Base-by-base conservation (phyloP, 2,888 invertebrate genomes). In the Harpalus rufipes region DNA sequence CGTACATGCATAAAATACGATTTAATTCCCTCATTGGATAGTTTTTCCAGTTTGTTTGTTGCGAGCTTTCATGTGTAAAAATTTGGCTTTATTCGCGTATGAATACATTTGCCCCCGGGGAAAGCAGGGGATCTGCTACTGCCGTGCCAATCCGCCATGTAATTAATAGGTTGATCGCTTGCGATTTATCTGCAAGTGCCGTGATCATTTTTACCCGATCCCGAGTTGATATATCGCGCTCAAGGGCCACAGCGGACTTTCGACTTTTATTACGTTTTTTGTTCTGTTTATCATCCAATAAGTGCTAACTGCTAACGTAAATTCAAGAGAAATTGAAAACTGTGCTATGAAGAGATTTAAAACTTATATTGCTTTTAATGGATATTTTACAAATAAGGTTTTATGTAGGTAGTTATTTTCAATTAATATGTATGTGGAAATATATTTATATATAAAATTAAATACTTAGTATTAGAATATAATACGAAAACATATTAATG, bases 1-100 rank as follows among this genome's bases (percentile, higher is more conserved):
- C 6, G 44, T 12, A 51, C 44, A 51, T 51, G 44, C 12, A 51
- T 51, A 51, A 51, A 51, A 12, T 12, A 51, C 44, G 44, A 12
- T 51, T 51, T 51, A 51, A 51, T 51, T 51, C 44, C 10, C 44
- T 51, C 44, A 51, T 51, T 58, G 25, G 21, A 56, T 81, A 72
- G 82, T 72, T 72, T 56, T 18, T 56, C 72, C 25, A 72, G 72
- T 72, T 58, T 25, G 82, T 82, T 82, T 58, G 59, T 72, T 82
- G 32, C 74, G 56, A 58, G 16, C 72, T 8, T n/a, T 82, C 72
- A 82, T 72, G 82, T 82, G 82, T 82, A 82, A 82, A 82, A 82
- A 72, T 68, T 72, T 56, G 12, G 32, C 65, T 59, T 58, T 25
- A 44, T 63, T 51, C 39, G 6, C 0, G n/a, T 39, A 68, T n/a